These are phyloP conservation scores for Notocelia uddmanniana DNA, from an alignment of 2,888 invertebrate genomes.

Conservation along the genomic window DNA sequence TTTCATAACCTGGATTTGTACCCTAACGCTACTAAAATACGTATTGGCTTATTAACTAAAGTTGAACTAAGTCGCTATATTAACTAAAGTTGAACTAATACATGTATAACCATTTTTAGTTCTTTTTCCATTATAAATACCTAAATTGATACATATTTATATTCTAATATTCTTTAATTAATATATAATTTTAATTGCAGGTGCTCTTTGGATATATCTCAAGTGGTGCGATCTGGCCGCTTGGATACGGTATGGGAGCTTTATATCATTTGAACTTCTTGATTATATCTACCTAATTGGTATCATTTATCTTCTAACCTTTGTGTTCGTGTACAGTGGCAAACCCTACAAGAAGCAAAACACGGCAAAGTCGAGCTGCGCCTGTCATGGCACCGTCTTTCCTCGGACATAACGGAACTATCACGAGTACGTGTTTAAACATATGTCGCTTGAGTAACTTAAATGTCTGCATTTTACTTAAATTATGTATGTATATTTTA, in stretches of 20 bases:
- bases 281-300: neutral
- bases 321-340: slow-evolving; percentile 89
- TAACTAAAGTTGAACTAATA: neutral
- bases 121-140: neutral
- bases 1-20: neutral
- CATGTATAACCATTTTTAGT: neutral
- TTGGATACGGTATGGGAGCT: slow-evolving; percentile 71
- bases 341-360: slow-evolving; percentile 97
- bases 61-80: neutral
- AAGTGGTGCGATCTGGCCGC: slow-evolving; percentile 78
- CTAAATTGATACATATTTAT: too few species aligned
- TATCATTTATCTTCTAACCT: neutral
- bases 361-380: slow-evolving; percentile 97
- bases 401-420: slow-evolving; percentile 89
- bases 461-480: neutral
- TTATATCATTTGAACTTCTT: neutral
- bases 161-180: too few species aligned
- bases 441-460: neutral
- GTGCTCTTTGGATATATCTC: slow-evolving; percentile 78
- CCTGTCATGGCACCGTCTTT: slow-evolving; percentile 94
- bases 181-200: slow-evolving; percentile 59
- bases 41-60: neutral
- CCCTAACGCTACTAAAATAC: slow-evolving; percentile 1
- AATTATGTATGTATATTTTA: slow-evolving; percentile 47
- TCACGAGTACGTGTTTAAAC: slow-evolving; percentile 87